Conservation (phyloP, 2,797 vertebrate genomes). For the Siniperca scherzeri region DNA sequence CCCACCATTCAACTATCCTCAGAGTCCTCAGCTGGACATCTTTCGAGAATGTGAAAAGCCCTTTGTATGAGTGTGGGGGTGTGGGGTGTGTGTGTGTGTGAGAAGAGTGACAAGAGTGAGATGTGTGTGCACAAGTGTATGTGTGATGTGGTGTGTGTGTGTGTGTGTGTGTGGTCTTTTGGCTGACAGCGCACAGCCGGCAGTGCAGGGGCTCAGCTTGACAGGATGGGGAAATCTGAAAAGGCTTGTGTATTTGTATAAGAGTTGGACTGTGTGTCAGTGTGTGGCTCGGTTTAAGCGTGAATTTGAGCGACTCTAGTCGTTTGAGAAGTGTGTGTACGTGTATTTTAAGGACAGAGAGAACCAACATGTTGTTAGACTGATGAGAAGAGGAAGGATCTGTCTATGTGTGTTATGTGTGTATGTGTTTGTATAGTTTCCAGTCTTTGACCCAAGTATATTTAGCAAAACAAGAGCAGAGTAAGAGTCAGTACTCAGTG, state of each 20-base stretch:
- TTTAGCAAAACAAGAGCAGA: constrained; percentile 50
- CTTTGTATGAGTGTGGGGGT: constrained; percentile 42
- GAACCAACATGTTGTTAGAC: constrained; percentile 19
- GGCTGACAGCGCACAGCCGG: constrained; percentile 54
- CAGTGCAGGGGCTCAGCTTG: constrained; percentile 67
- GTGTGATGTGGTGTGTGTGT: constrained; percentile 53
- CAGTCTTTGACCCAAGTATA: constrained; percentile 43
- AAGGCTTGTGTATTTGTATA: constrained; percentile 57
- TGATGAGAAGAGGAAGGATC: constrained; percentile 53
- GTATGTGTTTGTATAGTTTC: constrained; percentile 49
- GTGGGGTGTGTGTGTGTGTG: constrained; percentile 26
- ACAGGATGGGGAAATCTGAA: constrained; percentile 71
- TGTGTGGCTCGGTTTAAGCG: constrained; percentile 30
- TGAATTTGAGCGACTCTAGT: constrained; percentile 5
- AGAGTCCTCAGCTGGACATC: constrained; percentile 57
- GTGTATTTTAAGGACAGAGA: constrained; percentile 26
- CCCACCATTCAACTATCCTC: constrained; percentile 23
- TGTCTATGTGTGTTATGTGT: constrained; percentile 24
- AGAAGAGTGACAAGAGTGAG: constrained; percentile 6
- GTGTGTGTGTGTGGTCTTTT: constrained; percentile 68
- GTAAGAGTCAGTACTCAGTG: constrained; percentile 24
- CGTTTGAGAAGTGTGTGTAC: constrained; percentile 17
- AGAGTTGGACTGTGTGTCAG: constrained; percentile 36
- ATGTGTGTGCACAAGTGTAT: constrained; percentile 31
- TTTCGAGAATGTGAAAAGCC: constrained; percentile 61